Conservation (phyloP, 2,888 invertebrate genomes). For the Acanthosepion lycidas region DNA sequence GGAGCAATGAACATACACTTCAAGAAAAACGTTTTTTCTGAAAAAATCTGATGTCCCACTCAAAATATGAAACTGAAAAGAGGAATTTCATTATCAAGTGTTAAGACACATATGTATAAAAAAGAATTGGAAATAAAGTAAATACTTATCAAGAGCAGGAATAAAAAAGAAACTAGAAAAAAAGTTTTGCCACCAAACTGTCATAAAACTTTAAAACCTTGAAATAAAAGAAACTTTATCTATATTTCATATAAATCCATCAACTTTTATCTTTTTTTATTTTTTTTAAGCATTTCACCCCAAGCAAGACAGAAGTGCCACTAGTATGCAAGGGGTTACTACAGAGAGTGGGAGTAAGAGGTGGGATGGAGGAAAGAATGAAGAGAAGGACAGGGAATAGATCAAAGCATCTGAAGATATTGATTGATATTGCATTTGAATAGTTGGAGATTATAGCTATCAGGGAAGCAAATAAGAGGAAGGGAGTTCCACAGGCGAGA, state of each 20-base stretch:
- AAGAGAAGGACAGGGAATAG: too few species aligned
- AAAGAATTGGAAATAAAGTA: not conserved
- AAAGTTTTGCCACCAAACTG: not conserved
- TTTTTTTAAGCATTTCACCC: not conserved
- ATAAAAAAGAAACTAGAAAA: not conserved
- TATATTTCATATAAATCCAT: slow-evolving; percentile 8
- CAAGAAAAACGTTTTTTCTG: not conserved
- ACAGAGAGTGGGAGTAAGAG: too few species aligned
- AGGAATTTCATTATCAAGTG: not conserved
- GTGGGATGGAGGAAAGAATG: too few species aligned
- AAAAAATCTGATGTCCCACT: not conserved
- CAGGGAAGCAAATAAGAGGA: too few species aligned
- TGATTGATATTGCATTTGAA: too few species aligned
- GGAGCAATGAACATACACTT: not conserved
- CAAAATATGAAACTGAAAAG: not conserved
- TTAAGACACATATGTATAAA: not conserved
- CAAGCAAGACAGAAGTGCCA: too few species aligned
- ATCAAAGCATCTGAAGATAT: too few species aligned
- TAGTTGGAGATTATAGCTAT: too few species aligned
- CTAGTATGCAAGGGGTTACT: too few species aligned
- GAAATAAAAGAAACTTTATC: not conserved
- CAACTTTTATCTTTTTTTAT: not conserved
- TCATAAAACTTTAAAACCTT: not conserved
- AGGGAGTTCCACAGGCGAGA: too few species aligned
- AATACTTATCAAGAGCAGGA: not conserved